Evolutionary conservation across 2,113 vertebrate genomes (phyloP), one percentile per base, ranked within the genome.

Genomic region (Poecilia latipinna): DNA sequence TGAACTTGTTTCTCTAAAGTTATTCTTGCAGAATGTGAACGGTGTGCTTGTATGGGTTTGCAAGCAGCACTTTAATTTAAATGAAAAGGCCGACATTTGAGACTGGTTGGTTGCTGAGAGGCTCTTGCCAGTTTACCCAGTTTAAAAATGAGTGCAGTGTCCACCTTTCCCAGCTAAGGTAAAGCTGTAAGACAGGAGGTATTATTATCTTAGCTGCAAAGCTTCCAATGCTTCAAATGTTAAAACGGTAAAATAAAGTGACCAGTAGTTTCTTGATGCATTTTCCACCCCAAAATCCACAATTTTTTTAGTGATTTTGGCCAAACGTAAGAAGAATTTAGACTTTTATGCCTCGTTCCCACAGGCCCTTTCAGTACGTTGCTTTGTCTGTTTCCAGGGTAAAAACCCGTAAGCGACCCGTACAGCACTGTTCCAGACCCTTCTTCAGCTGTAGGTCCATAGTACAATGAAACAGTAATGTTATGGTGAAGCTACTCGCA

Each of bases 121-220:
- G 24, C 65, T 37, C 33, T 15, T 51, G 33, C 72, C 51, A 68
- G 79, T 83, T 80, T 0, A 12, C 44, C 80, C 32, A 65, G 77
- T 85, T 85, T 70, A 65, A 78, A 81, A 65, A 75, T 65, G 37
- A 69, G 80, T 75, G 65, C 33, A 48, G 51, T 80, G 70, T 72
- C 54, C n/a, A 68, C 51, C 35, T 15, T 61, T 4, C 5, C 5
- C 22, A 22, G 35, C 51, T 73, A 11, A 26, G 48, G 2, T 70
- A 61, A 86, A 62, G 67, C 75, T 72, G 26, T 32, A 32, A 64
- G 32, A 57, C 61, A 26, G 29, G 61, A 72, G 29, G 15, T 51
- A 31, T 31, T 2, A 19, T 54, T 44, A 37, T 28, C 54, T 74
- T 3, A n/a, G 54, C 68, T 29, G 74, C 24, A 74, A 26, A 37